Evolutionary conservation across 2,888 invertebrate species (phyloP), one percentile per base, ranked within the genome.

Genomic region (Caenorhabditis macrosperma): DNA sequence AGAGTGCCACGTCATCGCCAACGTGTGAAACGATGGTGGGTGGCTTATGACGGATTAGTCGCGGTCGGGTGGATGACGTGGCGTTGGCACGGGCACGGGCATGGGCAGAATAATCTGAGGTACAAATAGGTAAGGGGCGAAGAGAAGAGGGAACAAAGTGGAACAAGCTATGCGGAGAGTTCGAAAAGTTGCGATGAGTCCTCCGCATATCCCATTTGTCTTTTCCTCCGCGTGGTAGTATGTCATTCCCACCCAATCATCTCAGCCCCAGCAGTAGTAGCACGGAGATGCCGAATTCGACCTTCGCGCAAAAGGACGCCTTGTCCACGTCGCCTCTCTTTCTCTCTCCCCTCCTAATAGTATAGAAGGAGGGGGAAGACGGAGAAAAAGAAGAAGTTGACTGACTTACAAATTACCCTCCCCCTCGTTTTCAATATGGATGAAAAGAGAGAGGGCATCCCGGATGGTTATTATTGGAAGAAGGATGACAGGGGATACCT

Each of bases 391-490:
- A 38, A 64, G 59, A 66, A 57, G 52, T 55, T 50, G 60, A 61
- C 66, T 67, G 67, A 66, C 66, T 66, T 66, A 67, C 66, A 66
- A 75, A 67, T 66, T 75, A 54, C 63, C 63, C 61, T 26, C 28
- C 50, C 54, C 12, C 41, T 10, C 30, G n/a, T n/a, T n/a, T n/a
- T n/a, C n/a, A n/a, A n/a, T n/a, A n/a, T n/a, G n/a, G n/a, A n/a
- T n/a, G n/a, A n/a, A n/a, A n/a, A n/a, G n/a, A n/a, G n/a, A n/a
- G n/a, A n/a, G n/a, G 26, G 15, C 20, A 28, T n/a, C 28, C 55
- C 24, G 24, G 57, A 46, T 59, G 68, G 68, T 68, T 59, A 68
- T 55, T 48, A 44, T 24, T 7, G 17, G 12, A 12, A n/a, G 15
- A 9, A 15, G 46, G 46, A 17, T 41, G 33, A 30, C 15, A 24